Conservation (phyloP, 37 sponge, comb jelly and placozoan species). For the Ephydatia muelleri region DNA sequence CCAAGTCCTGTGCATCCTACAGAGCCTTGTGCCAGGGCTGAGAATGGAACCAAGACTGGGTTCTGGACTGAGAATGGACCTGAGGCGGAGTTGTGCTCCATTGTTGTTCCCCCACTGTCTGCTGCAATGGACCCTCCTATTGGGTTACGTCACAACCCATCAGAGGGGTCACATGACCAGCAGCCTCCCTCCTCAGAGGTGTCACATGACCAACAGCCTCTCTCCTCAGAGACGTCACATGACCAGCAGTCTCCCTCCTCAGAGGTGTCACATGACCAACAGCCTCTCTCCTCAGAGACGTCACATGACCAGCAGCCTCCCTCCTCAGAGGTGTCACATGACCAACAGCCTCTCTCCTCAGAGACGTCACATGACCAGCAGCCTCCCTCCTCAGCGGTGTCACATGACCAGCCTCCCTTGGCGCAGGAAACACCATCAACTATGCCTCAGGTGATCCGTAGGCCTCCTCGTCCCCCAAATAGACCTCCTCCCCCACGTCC, state of each 20-base stretch:
- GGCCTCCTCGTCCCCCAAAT: neutral
- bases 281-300: too few relatives aligned
- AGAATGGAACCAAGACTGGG: neutral
- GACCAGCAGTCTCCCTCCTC: too few relatives aligned
- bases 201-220: too few relatives aligned
- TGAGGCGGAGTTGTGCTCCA: too few relatives aligned
- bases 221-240: too few relatives aligned
- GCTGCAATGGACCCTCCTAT: neutral
- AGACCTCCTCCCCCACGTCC: neutral
- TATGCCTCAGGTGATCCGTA: neutral
- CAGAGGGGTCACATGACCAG: neutral
- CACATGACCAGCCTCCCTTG: neutral
- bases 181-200: too few relatives aligned
- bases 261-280: too few relatives aligned
- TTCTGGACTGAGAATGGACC: too few relatives aligned
- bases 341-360: neutral
- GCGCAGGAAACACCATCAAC: neutral
- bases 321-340: too few relatives aligned
- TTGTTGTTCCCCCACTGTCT: too few relatives aligned
- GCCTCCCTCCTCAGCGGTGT: too few relatives aligned
- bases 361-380: conserved; percentile 4
- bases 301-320: too few relatives aligned
- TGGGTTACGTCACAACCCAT: neutral
- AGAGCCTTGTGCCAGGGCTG: neutral
- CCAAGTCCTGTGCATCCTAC: neutral